Percentiles rank a stretch among this genome's conserved stretches.
These are phyloP conservation scores for Chironomus striatipennis DNA, from an alignment of 1,140 invertebrate genomes.

Conservation along the genomic window DNA sequence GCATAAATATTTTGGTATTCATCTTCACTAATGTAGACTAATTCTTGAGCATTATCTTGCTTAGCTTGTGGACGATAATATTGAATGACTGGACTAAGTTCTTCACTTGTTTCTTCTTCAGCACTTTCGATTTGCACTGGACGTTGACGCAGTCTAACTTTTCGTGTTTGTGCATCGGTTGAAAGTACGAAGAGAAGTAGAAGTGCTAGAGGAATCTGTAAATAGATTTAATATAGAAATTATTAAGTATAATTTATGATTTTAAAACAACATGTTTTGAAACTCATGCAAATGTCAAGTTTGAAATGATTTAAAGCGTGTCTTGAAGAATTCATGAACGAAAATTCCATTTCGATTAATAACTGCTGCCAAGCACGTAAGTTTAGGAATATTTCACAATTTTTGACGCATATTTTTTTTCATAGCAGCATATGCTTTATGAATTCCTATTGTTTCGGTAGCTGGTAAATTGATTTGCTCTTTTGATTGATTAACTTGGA, in stretches of 20 bases:
- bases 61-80: constrained; percentile 13
- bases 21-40: constrained; percentile 29
- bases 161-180: neutral
- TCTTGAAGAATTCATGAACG: too few species aligned
- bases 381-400: too few species aligned
- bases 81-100: neutral
- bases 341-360: too few species aligned
- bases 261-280: neutral
- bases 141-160: neutral
- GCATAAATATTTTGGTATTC: constrained; percentile 41
- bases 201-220: neutral
- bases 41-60: constrained; percentile 16
- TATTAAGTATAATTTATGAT: too few species aligned
- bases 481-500: too few species aligned
- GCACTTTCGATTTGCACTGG: neutral
- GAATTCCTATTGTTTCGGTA: too few species aligned
- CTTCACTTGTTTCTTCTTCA: neutral
- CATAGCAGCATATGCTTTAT: too few species aligned
- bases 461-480: too few species aligned
- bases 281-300: neutral
- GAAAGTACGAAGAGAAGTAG: neutral
- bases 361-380: too few species aligned
- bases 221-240: neutral
- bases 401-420: too few species aligned
- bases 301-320: too few species aligned